Evolutionary conservation across 2,113 vertebrate species (phyloP).

Genomic region (Peromyscus californicus): DNA sequence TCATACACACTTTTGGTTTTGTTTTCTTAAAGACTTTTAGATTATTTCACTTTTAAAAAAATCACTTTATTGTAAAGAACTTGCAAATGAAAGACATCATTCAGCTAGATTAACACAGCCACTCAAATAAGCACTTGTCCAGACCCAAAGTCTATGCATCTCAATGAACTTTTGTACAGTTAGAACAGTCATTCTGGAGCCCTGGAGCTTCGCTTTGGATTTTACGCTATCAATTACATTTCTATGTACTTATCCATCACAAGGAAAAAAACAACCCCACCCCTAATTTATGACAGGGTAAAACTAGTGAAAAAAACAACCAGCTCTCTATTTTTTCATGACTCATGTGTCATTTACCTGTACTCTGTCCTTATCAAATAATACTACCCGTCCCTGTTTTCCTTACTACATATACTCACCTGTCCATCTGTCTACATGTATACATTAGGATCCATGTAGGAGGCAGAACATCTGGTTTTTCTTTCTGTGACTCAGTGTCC

Average conservation of each 20-base stretch:
- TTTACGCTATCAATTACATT: neutral
- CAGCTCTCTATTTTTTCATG: neutral
- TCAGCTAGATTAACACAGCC: neutral
- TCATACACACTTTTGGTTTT: neutral
- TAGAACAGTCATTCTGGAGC: neutral
- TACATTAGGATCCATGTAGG: neutral
- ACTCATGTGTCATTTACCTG: neutral
- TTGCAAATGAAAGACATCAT: neutral
- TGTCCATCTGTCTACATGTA: neutral
- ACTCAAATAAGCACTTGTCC: neutral
- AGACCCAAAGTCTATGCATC: neutral
- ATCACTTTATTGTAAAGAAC: neutral
- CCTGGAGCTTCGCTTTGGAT: neutral
- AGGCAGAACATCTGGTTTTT: neutral
- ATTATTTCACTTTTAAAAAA: neutral
- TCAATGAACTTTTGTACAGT: neutral
- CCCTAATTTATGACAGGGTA: neutral
- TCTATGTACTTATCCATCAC: neutral
- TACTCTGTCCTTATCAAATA: neutral
- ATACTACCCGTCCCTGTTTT: neutral
- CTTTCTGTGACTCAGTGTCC: neutral
- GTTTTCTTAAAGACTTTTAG: conserved; percentile 20
- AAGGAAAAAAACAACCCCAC: neutral
- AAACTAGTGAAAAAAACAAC: neutral
- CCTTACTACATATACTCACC: neutral